Conservation (phyloP, 2,797 vertebrate genomes). For the Micropoecilia bifurca region DNA sequence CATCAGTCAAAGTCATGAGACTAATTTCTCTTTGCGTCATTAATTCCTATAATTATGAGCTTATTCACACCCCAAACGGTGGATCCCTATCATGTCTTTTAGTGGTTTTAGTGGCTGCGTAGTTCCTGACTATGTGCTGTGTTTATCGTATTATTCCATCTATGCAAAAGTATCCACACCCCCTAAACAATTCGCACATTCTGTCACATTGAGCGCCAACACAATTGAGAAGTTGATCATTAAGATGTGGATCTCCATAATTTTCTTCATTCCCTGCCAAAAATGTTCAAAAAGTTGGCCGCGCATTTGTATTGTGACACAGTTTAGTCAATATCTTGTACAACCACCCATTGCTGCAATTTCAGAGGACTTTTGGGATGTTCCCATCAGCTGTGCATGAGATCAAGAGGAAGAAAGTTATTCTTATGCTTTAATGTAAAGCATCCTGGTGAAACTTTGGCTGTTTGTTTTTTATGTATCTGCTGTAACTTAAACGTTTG, state of each 20-base stretch:
- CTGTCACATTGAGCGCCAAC: background rate
- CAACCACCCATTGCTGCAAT: background rate
- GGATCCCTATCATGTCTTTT: background rate
- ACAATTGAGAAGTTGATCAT: background rate
- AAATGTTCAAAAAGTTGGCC: background rate
- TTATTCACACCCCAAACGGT: conserved; percentile 37
- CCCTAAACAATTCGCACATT: background rate
- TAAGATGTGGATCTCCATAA: background rate
- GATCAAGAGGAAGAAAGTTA: background rate
- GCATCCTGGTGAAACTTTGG: background rate
- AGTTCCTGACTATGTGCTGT: background rate
- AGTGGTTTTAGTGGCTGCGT: background rate
- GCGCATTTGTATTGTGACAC: background rate
- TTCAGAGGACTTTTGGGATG: background rate
- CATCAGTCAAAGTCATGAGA: conserved; percentile 60
- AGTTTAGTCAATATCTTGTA: background rate
- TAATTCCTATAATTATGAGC: conserved; percentile 43
- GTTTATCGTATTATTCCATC: background rate
- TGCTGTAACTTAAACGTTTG: background rate
- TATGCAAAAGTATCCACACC: background rate
- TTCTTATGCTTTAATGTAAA: background rate
- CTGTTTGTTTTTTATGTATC: background rate
- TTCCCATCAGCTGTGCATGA: background rate
- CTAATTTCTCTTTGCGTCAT: conserved; percentile 68
- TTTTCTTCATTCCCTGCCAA: background rate